Base-by-base conservation (phyloP, 2,113 vertebrate species). In the Chloropsis hardwickii region DNA sequence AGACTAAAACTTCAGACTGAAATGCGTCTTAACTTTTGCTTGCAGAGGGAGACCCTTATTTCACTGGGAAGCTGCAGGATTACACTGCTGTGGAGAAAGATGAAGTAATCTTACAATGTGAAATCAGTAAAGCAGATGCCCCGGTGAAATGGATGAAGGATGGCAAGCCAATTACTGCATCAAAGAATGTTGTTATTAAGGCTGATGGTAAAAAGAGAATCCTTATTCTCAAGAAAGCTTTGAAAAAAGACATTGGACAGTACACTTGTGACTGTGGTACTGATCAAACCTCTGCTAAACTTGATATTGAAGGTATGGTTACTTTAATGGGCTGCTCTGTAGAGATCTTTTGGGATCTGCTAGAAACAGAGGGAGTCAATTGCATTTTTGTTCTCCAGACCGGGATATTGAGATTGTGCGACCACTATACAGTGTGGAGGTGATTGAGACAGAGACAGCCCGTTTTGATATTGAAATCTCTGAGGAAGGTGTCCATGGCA, bases 1-100 rank as follows among this genome's bases (percentile, higher is more conserved):
- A 92, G 40, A 51, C 42, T 80, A 31, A 51, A 84, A 56, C 40
- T 51, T 89, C 28, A 51, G 24, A 25, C 35, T 79, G 44, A 84
- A 94, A 61, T 5, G 9, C 48, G 4, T 78, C 62, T 73, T 83
- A 48, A 91, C 31, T 91, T 97, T 20, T 50, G 5, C 88, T 94
- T 98, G 79, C 98, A 99, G 99, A 99, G 97, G 99, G 99, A 91
- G 99, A 99, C 86, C 98, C 99, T 58, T 99, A 99, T 96, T 99
- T 99, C 96, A 99, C 99, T 44, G 98, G 97, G 47, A 99, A 99
- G 91, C 98, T 99, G 62, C 99, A 99, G 88, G 99, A 99, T 97
- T 99, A 99, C 95, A 99, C 99, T 1, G 99, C 98, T 1, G 98
- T 99, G 9, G 99, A 99, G 94, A 99, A 99, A 97, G 99, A 99